Base-by-base conservation (phyloP, 2,888 invertebrate genomes). In the Cecidostiba fungosa region DNA sequence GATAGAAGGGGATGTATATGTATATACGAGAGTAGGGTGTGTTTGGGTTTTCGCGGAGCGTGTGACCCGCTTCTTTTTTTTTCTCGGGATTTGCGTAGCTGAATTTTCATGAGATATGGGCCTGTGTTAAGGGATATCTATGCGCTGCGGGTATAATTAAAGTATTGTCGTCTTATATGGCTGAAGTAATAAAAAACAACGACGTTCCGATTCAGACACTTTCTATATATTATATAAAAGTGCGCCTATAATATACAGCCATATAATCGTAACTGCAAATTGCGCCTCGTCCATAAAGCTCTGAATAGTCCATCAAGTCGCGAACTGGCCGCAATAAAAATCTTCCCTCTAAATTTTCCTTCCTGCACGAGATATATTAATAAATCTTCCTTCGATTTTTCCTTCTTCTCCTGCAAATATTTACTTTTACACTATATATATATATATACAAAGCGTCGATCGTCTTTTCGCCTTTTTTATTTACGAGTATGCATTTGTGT, bases 261-360 rank as follows among this genome's bases (percentile, higher is more conserved):
- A 16, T 26, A 66, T 70, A 70, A 70, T 70, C 70, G 70, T 70
- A 70, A 70, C 32, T 39, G 70, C 70, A 4, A 70, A 36, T 39
- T 1, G 36, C 36, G n/a, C 36, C 39, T 36, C 70, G n/a, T 36
- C n/a, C 36, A 32, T 70, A 70, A 70, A 70, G 36, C n/a, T 8
- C 39, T 3, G 54, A 70, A 70, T 10, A 39, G n/a, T n/a, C n/a
- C 23, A 39, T 39, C 70, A 36, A 70, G 36, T n/a, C n/a, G n/a
- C 19, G 36, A 36, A 70, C 19, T 70, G n/a, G 70, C n/a, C 39
- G 70, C 70, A 39, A 70, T 70, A 70, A 70, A 70, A 70, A 70
- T 70, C 70, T 36, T 62, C 3, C 70, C 70, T 70, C 70, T 70
- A 70, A 70, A 70, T 70, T 70, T 36, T 36, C 14, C 50, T 14